Evolutionary conservation across 23 tunicate species (phyloP), one percentile per base, ranked within the genome.

Genomic region (Botrylloides violaceus): DNA sequence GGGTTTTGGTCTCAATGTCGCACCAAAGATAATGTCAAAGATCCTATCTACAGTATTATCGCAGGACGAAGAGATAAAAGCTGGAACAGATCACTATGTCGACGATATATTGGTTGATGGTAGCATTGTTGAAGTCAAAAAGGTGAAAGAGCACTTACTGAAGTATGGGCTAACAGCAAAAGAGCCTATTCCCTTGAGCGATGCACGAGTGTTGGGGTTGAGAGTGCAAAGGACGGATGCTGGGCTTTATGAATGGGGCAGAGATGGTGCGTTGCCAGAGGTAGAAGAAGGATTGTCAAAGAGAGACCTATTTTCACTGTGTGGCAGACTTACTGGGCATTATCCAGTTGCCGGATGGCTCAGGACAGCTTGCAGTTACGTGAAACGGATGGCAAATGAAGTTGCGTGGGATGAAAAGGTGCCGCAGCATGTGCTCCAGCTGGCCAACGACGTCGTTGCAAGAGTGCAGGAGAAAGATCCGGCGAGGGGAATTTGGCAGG

Each of bases 271-370:
- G 12, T n/a, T 34, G 35, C 63, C 75, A 36, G 29, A 49, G 4
- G 26, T 25, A 18, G 22, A 25, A 32, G 75, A 70, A 9, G 38
- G 12, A 21, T 18, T 36, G 63, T 18, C 61, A 70, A 70, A 70
- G 63, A 25, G 61, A 25, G 56, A 70, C 4, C 22, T 70, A 32
- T 70, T 70, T 70, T 70, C 75, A 6, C 18, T 70, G 25, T 70
- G 57, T 26, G 75, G 75, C 6, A 70, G 36, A 37, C 63, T 70
- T 32, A 22, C 36, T 9, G 75, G 75, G 4, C 75, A 70, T 56
- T 70, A 70, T 23, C 63, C 75, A 32, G 75, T 70, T 36, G 61
- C 5, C 26, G 75, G 75, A 7, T 70, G 75, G 75, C 35, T 70
- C n/a, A 22, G 75, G 25, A 26, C 36, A 18, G 75, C 75, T 21